phyloP scores from a whole-genome alignment of 2,888 invertebrate species.

The Harpagoxenus sublaevis region DNA sequence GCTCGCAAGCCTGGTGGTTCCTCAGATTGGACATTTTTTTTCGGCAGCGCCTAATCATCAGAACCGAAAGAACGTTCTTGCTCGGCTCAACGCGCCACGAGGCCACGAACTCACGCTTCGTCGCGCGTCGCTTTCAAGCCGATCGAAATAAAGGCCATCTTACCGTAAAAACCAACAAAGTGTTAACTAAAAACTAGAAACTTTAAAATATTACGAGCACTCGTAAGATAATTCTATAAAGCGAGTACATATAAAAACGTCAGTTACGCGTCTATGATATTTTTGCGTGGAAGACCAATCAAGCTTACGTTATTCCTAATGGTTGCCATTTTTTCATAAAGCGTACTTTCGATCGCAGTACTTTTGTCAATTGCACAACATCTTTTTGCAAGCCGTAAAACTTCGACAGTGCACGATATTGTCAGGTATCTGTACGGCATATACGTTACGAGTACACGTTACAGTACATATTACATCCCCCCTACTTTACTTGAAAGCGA shows the following conservation, averaged over 20 bases:
- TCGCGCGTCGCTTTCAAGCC: conserved; percentile 39
- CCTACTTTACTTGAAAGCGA: conserved; percentile 30
- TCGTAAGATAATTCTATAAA: conserved; percentile 6
- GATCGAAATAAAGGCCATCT: background rate
- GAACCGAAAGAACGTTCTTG: conserved; percentile 36
- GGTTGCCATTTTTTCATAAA: background rate
- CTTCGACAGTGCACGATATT: background rate
- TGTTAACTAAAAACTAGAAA: background rate
- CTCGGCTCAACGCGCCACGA: background rate
- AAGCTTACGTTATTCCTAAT: conserved; percentile 8
- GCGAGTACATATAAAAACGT: background rate
- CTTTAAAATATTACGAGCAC: background rate
- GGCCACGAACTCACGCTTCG: background rate
- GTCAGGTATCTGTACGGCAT: background rate
- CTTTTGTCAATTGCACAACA: conserved; percentile 25
- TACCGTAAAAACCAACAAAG: conserved; percentile 1
- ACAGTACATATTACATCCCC: background rate
- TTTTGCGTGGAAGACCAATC: conserved; percentile 28
- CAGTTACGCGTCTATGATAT: background rate
- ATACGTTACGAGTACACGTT: background rate
- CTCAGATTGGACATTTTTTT: conserved; percentile 58
- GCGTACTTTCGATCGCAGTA: background rate
- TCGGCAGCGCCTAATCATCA: conserved; percentile 70
- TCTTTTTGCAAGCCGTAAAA: background rate
- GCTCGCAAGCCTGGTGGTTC: conserved; percentile 64